Evolutionary conservation across 2,113 vertebrate genomes (phyloP).

Genomic region (Australoheros scitulus): DNA sequence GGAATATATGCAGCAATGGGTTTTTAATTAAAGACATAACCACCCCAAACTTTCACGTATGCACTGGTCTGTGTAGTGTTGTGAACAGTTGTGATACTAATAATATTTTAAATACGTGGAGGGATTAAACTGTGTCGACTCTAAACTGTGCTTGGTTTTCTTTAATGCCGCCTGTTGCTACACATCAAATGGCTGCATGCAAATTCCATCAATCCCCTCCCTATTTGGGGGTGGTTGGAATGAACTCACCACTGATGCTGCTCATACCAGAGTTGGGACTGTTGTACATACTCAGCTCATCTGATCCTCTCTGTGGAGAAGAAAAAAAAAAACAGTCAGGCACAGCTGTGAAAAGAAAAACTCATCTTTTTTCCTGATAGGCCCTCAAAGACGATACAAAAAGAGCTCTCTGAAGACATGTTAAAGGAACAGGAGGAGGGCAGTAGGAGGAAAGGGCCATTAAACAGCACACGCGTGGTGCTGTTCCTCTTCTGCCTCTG

Average conservation of each 20-base stretch:
- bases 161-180: conserved; percentile 8
- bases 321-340: conserved; percentile 12
- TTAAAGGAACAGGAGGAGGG: conserved; percentile 36
- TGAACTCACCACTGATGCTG: conserved; percentile 93
- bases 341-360: conserved; percentile 18
- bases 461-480: conserved; percentile 36
- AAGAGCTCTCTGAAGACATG: conserved; percentile 55
- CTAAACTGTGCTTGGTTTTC: neutral
- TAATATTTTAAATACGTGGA: neutral
- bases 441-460: conserved; percentile 36
- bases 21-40: conserved; percentile 15
- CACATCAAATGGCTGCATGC: conserved; percentile 18
- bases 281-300: conserved; percentile 97
- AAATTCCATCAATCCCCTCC: conserved; percentile 6
- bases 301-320: conserved; percentile 91
- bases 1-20: neutral
- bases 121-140: neutral
- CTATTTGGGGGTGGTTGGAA: conserved; percentile 35
- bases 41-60: neutral
- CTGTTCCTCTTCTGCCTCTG: conserved; percentile 43
- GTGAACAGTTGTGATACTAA: neutral
- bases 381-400: conserved; percentile 55
- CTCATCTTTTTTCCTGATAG: conserved; percentile 38
- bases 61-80: neutral
- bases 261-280: conserved; percentile 94